Percentiles rank a stretch among this genome's conserved stretches.
These are phyloP conservation scores for Argya squamiceps DNA, from an alignment of 2,797 vertebrate species.

Conservation along the genomic window DNA sequence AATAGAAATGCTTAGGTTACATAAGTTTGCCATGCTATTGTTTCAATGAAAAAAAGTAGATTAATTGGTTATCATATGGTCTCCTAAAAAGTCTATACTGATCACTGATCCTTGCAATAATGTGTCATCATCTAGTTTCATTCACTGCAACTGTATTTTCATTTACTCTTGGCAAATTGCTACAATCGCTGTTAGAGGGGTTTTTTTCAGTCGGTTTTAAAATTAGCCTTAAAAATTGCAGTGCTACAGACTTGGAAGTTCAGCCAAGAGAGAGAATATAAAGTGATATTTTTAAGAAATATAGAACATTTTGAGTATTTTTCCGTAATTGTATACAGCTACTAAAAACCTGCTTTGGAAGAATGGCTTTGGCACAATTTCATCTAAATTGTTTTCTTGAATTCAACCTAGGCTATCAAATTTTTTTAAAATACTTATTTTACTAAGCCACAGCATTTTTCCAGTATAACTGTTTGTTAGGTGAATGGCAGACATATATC, in stretches of 20 bases:
- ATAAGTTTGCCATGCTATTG: neutral
- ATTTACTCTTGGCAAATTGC: slow-evolving; percentile 59
- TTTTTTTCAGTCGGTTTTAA: slow-evolving; percentile 48
- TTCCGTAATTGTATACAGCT: neutral
- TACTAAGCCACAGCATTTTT: neutral
- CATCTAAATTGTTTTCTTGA: neutral
- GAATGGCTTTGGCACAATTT: neutral
- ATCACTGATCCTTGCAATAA: slow-evolving; percentile 49
- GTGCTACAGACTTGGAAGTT: slow-evolving; percentile 2
- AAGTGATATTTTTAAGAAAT: slow-evolving; percentile 54
- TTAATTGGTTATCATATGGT: slow-evolving; percentile 1
- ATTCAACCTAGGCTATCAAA: neutral
- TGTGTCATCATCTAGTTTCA: slow-evolving; percentile 25
- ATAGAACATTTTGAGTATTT: slow-evolving; percentile 12
- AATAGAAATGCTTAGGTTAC: neutral
- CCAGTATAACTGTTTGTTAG: neutral
- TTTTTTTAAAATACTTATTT: neutral
- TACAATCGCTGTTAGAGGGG: neutral
- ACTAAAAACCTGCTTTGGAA: neutral
- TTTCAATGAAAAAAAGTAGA: neutral
- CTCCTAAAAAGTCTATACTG: neutral
- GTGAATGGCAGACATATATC: neutral
- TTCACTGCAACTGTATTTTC: slow-evolving; percentile 37
- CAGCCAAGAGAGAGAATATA: neutral
- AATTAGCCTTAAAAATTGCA: slow-evolving; percentile 58